phyloP scores from a whole-genome alignment of 1,140 invertebrate genomes.

The Mya arenaria region DNA sequence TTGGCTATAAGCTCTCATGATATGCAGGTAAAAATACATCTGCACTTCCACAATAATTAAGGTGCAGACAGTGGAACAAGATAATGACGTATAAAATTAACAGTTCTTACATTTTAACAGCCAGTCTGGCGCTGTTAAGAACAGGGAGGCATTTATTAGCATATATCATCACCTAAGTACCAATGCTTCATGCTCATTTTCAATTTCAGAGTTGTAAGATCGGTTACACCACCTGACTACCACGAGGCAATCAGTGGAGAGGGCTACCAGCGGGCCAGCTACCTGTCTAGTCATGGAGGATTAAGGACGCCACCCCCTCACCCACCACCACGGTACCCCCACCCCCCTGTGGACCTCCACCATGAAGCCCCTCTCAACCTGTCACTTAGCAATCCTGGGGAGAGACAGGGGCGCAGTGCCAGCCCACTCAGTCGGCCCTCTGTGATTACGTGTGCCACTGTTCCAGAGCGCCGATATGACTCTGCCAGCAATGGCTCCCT shows the following conservation, averaged over 20 bases:
- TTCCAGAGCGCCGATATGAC: slow-evolving; percentile 53
- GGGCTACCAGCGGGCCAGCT: slow-evolving; percentile 23
- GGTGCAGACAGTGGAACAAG: too few relatives aligned
- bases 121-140: too few relatives aligned
- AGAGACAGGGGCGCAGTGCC: slow-evolving; percentile 3
- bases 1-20: too few relatives aligned
- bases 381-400: slow-evolving; percentile 64
- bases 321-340: slow-evolving; percentile 46
- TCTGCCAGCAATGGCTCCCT: slow-evolving; percentile 54
- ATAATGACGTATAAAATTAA: too few relatives aligned
- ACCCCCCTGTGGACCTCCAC: slow-evolving; percentile 42
- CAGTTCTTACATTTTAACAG: too few relatives aligned
- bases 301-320: slow-evolving; percentile 50
- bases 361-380: slow-evolving; percentile 77
- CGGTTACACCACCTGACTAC: slow-evolving; percentile 68
- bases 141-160: too few relatives aligned
- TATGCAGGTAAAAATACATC: too few relatives aligned
- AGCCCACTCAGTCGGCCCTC: slow-evolving; percentile 66
- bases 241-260: slow-evolving; percentile 10
- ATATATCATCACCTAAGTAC: too few relatives aligned
- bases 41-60: too few relatives aligned
- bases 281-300: slow-evolving; percentile 43
- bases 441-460: slow-evolving; percentile 77
- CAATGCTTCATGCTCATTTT: too few relatives aligned
- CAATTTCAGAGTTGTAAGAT: slow-evolving; percentile 59